Base-by-base conservation (phyloP, 2,113 vertebrate genomes). In the Nannospalax galili region DNA sequence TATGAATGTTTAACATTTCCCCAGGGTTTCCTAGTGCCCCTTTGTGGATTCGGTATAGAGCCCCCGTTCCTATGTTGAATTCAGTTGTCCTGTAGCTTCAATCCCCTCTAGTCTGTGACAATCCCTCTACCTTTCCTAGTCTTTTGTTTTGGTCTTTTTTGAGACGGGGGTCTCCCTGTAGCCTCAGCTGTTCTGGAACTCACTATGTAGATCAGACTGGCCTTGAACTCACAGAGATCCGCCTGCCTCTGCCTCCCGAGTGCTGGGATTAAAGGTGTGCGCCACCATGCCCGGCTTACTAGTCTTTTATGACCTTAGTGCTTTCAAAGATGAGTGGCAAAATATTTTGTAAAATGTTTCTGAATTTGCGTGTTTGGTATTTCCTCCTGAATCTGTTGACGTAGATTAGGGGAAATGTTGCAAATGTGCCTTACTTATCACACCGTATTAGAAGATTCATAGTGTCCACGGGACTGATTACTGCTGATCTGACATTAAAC, bases 251-350 rank as follows among this genome's bases (percentile, higher is more conserved):
- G n/a, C n/a, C n/a, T n/a, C n/a, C n/a, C n/a, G n/a, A n/a, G n/a
- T n/a, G n/a, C n/a, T n/a, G n/a, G n/a, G n/a, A n/a, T n/a, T n/a
- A n/a, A n/a, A n/a, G n/a, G n/a, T n/a, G n/a, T n/a, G n/a, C n/a
- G n/a, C n/a, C n/a, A n/a, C n/a, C n/a, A n/a, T n/a, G n/a, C n/a
- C n/a, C n/a, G n/a, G n/a, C n/a, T n/a, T n/a, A n/a, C n/a, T n/a
- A n/a, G n/a, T 75, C 42, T 96, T 95, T 82, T 92, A 24, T 88
- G 56, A 37, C 4, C 32, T 80, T 75, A 52, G 67, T 56, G 69
- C 37, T 94, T 94, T 90, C 80, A 56, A 95, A 89, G 74, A 93
- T 8, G 75, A 40, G 40, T 24, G 4, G 20, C 74, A 17, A 88
- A 35, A 2, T 85, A 60, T 56, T 84, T 95, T 85, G 32, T 84